Base-by-base conservation (phyloP, 2,797 vertebrate species). In the Hirundo rustica region DNA sequence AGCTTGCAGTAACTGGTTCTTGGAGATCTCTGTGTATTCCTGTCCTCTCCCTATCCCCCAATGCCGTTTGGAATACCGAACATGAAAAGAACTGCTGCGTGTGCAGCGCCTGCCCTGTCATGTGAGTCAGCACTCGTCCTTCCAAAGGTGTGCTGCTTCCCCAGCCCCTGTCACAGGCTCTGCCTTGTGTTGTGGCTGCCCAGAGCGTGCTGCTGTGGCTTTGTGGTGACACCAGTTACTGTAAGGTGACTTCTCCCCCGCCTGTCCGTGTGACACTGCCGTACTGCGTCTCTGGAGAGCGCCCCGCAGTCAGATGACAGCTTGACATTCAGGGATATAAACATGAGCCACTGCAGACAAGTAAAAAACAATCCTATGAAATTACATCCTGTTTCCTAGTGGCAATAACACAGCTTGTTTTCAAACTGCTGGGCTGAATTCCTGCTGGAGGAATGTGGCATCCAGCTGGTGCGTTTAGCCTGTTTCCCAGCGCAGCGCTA, bases 291-390 rank as follows among this genome's bases (percentile, higher is more conserved):
- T 81, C 73, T 50, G 79, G 82, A 92, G 66, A 93, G 79, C 76
- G 13, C 76, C 23, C 89, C 79, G 95, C 89, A 90, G 57, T 95
- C 93, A 85, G 57, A 40, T 96, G 96, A 90, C 95, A 89, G 94
- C 61, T 65, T 95, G 96, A 97, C 95, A 83, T 95, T 96, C 89
- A 93, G 71, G 75, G 83, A 20, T 79, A 88, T 44, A 90, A 94
- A 96, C 93, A 95, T 1, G 72, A 85, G 92, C 79, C 88, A 18
- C 60, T 74, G 88, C 85, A 87, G 92, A 62, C 85, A 11, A 94
- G 93, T 5, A 94, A 90, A 82, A 96, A 96, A 95, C 94, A 96
- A 94, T 95, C 95, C 94, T 96, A 79, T 95, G 94, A 97, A 96
- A 96, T 95, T 96, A 96, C 96, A 96, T 90, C 96, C 83, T 78